Conservation (phyloP, 2,113 vertebrate species). For the Pundamilia nyererei region DNA sequence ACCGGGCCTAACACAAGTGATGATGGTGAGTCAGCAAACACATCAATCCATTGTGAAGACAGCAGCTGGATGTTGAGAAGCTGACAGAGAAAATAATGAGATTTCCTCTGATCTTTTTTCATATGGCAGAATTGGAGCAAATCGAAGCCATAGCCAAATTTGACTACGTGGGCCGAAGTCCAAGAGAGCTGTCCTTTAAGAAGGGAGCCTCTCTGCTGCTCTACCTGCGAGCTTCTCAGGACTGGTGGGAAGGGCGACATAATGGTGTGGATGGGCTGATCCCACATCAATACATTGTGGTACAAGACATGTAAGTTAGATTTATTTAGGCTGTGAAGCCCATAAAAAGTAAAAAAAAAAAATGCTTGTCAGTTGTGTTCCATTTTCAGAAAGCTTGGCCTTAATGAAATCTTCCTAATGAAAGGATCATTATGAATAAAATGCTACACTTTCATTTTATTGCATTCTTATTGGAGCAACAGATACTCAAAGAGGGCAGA, state of each 20-base stretch:
- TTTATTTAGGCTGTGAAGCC: not conserved
- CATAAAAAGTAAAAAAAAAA: not conserved
- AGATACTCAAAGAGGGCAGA: not conserved
- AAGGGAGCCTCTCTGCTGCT: constrained; percentile 91
- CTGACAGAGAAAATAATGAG: not conserved
- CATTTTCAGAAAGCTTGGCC: not conserved
- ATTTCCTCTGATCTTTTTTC: not conserved
- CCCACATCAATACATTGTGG: constrained; percentile 94
- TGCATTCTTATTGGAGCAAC: not conserved
- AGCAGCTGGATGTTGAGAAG: not conserved
- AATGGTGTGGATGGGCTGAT: constrained; percentile 91
- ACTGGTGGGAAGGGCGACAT: constrained; percentile 97
- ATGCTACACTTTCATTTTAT: not conserved
- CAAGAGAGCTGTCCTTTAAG: constrained; percentile 91
- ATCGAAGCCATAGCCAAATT: constrained; percentile 94
- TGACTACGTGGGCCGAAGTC: constrained; percentile 89
- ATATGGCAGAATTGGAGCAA: constrained; percentile 83
- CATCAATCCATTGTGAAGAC: not conserved
- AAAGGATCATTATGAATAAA: not conserved
- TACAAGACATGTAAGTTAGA: constrained; percentile 88
- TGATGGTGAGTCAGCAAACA: constrained; percentile 76
- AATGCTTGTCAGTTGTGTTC: no score
- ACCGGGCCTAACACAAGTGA: constrained; percentile 92
- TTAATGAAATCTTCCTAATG: not conserved
- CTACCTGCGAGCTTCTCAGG: constrained; percentile 87